Base-by-base conservation (phyloP, 2,113 vertebrate species). In the Lonchura striata region DNA sequence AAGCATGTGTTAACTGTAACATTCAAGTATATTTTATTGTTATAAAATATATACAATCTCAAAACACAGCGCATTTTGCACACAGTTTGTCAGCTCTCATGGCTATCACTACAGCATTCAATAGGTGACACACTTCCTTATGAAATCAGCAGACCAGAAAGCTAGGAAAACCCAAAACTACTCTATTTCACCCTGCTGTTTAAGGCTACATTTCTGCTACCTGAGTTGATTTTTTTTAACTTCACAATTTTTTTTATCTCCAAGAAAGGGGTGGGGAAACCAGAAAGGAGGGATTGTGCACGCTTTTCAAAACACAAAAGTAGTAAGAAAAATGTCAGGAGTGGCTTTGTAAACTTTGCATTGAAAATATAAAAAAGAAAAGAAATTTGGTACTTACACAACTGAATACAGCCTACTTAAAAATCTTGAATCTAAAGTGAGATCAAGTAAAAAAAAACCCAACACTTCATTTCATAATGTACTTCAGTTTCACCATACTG, bases 301-400 rank as follows among this genome's bases (percentile, higher is more conserved):
- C 16, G 1, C 64, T 94, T 94, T 96, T 96, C 92, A 88, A 77
- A 94, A 86, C 35, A 85, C 63, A 94, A 81, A 93, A 96, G 85
- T 83, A 94, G 84, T 95, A 95, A 83, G 90, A 85, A 94, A 89
- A 97, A 90, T 3, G 61, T 91, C 93, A 93, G 87, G 81, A 96
- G 78, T 92, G 59, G 84, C 64, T 83, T 82, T 95, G 96, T 94
- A 97, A 98, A 97, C 76, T 94, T 88, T 78, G 96, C 74, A 41
- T 95, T 96, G 91, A 95, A 96, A 96, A 96, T 83, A 95, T 18
- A 30, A 92, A 95, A 96, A 97, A 97, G 85, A 83, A 97, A 97
- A 97, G n/a, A 96, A 87, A 88, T 27, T 39, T 86, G 92, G 94
- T 97, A 97, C 94, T 97, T 97, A 97, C 96, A 97, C 94, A 88